Evolutionary conservation across 2,113 vertebrate species (phyloP).

Genomic region (Crotalus helleri): DNA sequence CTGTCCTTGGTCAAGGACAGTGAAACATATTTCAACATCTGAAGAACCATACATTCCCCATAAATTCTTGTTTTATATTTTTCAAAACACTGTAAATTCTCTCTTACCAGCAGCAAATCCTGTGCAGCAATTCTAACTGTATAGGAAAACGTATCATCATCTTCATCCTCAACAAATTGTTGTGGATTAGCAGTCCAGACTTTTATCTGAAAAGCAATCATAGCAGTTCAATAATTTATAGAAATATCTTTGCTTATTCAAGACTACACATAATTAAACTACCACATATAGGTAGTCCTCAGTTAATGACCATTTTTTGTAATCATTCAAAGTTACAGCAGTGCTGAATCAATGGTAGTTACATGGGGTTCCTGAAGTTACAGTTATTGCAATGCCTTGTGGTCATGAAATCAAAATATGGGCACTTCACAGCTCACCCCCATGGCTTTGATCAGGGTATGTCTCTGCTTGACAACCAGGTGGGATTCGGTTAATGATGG

Average conservation of each 20-base stretch:
- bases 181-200: conserved; percentile 97
- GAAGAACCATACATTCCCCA: neutral
- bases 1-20: neutral
- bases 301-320: neutral
- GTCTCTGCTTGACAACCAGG: neutral
- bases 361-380: neutral
- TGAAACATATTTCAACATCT: neutral
- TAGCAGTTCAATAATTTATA: neutral
- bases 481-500: neutral
- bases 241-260: neutral
- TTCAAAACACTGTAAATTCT: neutral
- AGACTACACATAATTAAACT: neutral
- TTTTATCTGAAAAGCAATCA: conserved; percentile 78
- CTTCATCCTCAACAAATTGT: conserved; percentile 97
- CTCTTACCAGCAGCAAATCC: conserved; percentile 89
- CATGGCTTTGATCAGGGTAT: neutral
- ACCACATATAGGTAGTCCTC: neutral
- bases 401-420: neutral
- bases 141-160: conserved; percentile 97
- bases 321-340: neutral
- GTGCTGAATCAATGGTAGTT: neutral
- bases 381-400: neutral
- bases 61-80: neutral
- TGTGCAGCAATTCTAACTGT: conserved; percentile 96
- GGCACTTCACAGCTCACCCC: neutral